Evolutionary conservation across 1,140 invertebrate genomes (phyloP), one percentile per base, ranked within the genome.

Genomic region (Drosophila obscura): DNA sequence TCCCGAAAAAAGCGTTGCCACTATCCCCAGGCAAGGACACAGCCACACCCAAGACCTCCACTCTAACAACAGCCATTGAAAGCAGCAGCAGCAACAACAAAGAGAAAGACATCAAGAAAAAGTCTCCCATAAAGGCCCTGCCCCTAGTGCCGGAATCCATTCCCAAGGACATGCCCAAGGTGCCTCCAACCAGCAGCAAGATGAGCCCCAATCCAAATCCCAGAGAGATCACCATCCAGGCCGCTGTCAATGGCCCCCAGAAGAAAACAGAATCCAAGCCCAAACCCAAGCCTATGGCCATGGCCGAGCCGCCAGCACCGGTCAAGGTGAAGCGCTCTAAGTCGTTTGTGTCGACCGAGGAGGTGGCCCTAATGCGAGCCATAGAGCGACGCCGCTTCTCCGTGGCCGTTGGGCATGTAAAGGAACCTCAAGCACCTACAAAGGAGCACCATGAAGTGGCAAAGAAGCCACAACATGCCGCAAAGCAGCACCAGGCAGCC

Each of bases 391-490:
- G 83, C 0, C 75, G 83, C 0, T 79, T 83, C 19, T 88, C 83
- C 16, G 84, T 88, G 43, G 84, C 76, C 41, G 83, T 88, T 88
- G 83, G 83, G 79, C 28, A 83, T 88, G 43, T 7, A 9, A 39
- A 13, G 35, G 35, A 39, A 39, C 4, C 11, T 2, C 11, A 13
- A 39, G 35, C 9, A 39, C 35, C 11, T 4, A 11, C 35, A 11
- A 39, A 9, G 31, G 31, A 35, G 31, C 31, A 2, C 3, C 31
- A 9, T 2, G 19, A 19, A 19, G 19, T 19, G 1, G 19, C 9
- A 35, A 35, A 35, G 31, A 0, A 35, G 9, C 31, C 8, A 3
- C 28, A 31, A 8, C 2, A 6, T 2, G 6, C 28, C 28, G 7
- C 0, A 31, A 31, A 31, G 31, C 8, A 9, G 31, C 31, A 6